Evolutionary conservation across 2,797 vertebrate genomes (phyloP).

Genomic region (Oreonectes daqikongensis): DNA sequence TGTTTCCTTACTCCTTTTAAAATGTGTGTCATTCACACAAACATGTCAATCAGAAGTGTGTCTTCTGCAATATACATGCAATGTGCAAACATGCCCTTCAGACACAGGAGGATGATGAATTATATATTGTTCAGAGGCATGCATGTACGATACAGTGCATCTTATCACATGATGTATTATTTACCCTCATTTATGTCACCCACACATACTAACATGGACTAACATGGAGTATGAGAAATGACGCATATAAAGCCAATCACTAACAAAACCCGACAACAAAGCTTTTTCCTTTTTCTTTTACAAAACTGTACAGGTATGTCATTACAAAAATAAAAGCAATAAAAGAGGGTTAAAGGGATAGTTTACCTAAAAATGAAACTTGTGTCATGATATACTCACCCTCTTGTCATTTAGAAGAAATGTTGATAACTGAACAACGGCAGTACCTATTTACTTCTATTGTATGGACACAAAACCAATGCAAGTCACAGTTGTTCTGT

Average conservation of each 20-base stretch:
- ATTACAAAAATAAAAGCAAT: too few relatives aligned
- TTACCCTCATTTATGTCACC: background rate
- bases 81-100: slow-evolving; percentile 14
- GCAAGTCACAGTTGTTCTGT: too few relatives aligned
- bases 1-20: background rate
- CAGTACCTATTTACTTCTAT: too few relatives aligned
- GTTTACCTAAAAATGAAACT: too few relatives aligned
- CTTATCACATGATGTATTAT: background rate
- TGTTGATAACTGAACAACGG: too few relatives aligned
- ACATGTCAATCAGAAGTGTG: background rate
- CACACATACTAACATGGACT: background rate
- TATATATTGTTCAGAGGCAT: slow-evolving; percentile 11
- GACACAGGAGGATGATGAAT: slow-evolving; percentile 6
- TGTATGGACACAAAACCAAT: too few relatives aligned
- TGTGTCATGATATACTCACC: too few relatives aligned
- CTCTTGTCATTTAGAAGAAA: too few relatives aligned
- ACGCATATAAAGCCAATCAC: background rate
- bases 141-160: background rate
- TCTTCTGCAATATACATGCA: slow-evolving; percentile 21
- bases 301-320: too few relatives aligned
- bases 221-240: background rate
- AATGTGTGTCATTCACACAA: background rate
- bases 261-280: background rate
- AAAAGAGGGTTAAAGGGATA: too few relatives aligned
- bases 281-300: background rate